Percentiles rank a stretch among this genome's conserved stretches.
Evolutionary conservation across 2,113 vertebrate genomes (phyloP).

Genomic region (Alectura lathami): DNA sequence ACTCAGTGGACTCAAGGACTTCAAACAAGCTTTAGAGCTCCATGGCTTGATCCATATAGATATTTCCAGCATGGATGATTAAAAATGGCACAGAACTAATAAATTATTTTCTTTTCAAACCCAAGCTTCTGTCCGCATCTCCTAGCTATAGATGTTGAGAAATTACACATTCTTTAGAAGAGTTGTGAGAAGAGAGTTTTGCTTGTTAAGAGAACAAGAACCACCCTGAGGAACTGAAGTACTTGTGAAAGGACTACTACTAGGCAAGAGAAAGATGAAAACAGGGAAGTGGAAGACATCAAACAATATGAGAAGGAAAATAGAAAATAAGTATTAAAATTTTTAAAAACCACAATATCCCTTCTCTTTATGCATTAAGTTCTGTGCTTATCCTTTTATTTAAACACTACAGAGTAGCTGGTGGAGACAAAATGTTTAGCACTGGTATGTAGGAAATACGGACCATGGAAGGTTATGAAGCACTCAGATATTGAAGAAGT

Average conservation of each 20-base stretch:
- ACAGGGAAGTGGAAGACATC: background rate
- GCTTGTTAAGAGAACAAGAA: background rate
- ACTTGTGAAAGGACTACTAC: background rate
- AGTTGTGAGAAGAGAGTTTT: background rate
- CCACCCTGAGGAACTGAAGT: background rate
- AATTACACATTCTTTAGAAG: background rate
- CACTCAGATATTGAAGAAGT: background rate
- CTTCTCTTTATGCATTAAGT: background rate
- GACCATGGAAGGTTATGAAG: background rate
- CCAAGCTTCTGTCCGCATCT: background rate
- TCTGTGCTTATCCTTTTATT: background rate
- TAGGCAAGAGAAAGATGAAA: background rate
- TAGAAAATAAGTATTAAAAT: background rate
- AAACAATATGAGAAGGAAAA: background rate
- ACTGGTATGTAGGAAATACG: background rate
- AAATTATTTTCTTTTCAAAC: slow-evolving; percentile 14
- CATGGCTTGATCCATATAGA: background rate
- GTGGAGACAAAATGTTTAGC: background rate
- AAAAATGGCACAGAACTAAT: background rate
- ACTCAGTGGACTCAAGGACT: background rate
- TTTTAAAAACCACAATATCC: background rate
- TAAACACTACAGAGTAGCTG: background rate
- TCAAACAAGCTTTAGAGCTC: background rate
- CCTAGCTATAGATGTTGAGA: background rate
- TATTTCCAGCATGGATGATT: background rate